Percentiles rank a stretch among this genome's conserved stretches.
These are phyloP conservation scores for Doryteuthis pealeii DNA, from an alignment of 1,140 invertebrate genomes.

Conservation along the genomic window DNA sequence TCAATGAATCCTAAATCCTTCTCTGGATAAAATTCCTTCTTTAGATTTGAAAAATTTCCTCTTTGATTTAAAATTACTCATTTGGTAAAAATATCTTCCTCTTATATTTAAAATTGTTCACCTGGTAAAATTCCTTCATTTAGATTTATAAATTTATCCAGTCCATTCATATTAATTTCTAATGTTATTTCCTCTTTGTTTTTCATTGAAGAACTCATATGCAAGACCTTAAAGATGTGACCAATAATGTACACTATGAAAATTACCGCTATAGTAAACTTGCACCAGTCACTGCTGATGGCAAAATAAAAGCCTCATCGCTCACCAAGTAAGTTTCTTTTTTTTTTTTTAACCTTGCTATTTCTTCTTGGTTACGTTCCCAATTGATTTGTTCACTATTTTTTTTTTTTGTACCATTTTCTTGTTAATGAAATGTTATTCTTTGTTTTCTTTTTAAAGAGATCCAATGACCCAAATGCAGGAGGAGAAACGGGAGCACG, in stretches of 20 bases:
- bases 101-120: too few species aligned
- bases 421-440: background rate
- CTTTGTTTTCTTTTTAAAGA: slow-evolving; percentile 64
- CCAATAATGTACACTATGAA: slow-evolving; percentile 61
- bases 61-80: too few species aligned
- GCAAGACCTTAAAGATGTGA: slow-evolving; percentile 60
- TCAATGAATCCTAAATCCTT: too few species aligned
- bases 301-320: slow-evolving; percentile 51
- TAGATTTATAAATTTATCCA: too few species aligned
- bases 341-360: slow-evolving; percentile 4
- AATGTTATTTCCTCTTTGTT: background rate
- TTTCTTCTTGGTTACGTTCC: background rate
- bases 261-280: slow-evolving; percentile 60
- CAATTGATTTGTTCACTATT: too few species aligned
- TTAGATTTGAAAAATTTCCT: too few species aligned
- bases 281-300: slow-evolving; percentile 51
- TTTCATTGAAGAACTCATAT: slow-evolving; percentile 56
- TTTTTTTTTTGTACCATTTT: background rate
- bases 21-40: too few species aligned
- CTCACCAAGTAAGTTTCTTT: slow-evolving; percentile 46
- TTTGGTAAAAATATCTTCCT: too few species aligned
- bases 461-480: slow-evolving; percentile 97
- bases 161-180: too few species aligned
- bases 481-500: slow-evolving; percentile 94
- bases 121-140: too few species aligned